A percentile compares a stretch with the other conserved stretches of the same genome.
Conservation (phyloP, 2,797 vertebrate species). For the Emys orbicularis region DNA sequence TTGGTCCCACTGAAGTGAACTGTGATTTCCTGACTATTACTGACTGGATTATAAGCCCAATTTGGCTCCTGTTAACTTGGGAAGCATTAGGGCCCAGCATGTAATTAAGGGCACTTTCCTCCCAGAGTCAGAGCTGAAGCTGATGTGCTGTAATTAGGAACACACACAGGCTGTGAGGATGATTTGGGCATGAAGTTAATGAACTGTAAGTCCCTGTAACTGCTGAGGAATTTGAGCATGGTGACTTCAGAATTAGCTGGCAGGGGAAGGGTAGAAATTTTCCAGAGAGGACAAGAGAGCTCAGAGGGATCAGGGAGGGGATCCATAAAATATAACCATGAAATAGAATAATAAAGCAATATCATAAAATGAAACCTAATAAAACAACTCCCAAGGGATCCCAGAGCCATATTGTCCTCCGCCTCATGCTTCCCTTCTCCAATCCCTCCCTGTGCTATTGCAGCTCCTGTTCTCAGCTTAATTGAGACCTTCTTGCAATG, state of each 20-base stretch:
- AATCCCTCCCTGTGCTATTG: not conserved
- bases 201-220: conserved; percentile 59
- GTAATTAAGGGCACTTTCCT: conserved; percentile 71
- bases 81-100: conserved; percentile 40
- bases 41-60: conserved; percentile 47
- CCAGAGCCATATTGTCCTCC: not conserved
- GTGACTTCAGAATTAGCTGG: conserved; percentile 58
- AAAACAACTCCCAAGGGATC: not conserved
- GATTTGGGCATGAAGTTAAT: conserved; percentile 70
- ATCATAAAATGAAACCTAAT: not conserved
- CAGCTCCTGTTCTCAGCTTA: not conserved
- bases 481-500: not conserved
- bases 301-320: not conserved
- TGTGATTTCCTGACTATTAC: conserved; percentile 8
- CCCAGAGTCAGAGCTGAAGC: conserved; percentile 11
- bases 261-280: not conserved
- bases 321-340: not conserved
- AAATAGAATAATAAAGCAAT: not conserved
- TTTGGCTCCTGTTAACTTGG: conserved; percentile 63
- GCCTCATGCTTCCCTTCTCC: not conserved
- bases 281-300: not conserved
- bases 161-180: conserved; percentile 51
- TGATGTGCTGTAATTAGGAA: conserved; percentile 78
- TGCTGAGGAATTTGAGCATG: conserved; percentile 50
- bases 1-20: not conserved